Evolutionary conservation across 2,888 invertebrate species (phyloP).

Genomic region (Cartodere bifasciata): DNA sequence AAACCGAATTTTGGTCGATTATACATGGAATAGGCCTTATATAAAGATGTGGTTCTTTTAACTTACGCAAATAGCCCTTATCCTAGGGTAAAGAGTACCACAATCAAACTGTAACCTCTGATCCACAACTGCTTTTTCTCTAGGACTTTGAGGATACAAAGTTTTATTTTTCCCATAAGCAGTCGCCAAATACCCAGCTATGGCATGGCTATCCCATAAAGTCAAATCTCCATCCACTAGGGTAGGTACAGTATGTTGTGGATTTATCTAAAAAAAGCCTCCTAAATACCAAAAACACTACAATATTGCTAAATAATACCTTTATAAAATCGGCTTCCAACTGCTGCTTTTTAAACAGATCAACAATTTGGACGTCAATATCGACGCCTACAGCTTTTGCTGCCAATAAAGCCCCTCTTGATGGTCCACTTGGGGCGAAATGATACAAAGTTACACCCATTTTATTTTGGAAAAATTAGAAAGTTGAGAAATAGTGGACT

Average conservation of each 20-base stretch:
- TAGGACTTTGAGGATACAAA: constrained; percentile 47
- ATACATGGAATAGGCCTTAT: too few relatives aligned
- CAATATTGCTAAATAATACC: constrained; percentile 22
- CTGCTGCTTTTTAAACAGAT: constrained; percentile 48
- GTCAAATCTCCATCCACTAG: constrained; percentile 52
- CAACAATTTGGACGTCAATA: constrained; percentile 38
- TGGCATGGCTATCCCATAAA: constrained; percentile 57
- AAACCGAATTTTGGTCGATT: too few relatives aligned
- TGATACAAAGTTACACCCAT: constrained; percentile 46
- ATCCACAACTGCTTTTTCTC: constrained; percentile 45
- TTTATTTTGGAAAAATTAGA: too few relatives aligned
- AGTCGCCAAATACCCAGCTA: constrained; percentile 47
- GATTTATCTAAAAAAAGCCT: constrained; percentile 42
- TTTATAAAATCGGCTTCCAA: constrained; percentile 40
- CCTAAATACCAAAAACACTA: background rate
- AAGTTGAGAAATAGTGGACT: too few relatives aligned
- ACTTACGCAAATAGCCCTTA: constrained; percentile 49
- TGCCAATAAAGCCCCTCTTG: constrained; percentile 46
- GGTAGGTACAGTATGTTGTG: constrained; percentile 55
- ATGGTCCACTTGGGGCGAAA: constrained; percentile 48
- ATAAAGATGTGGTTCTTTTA: too few relatives aligned
- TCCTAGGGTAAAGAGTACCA: constrained; percentile 47
- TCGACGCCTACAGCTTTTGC: constrained; percentile 45
- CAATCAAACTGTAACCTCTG: constrained; percentile 51
- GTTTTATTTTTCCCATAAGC: constrained; percentile 46